A percentile compares a stretch with the other conserved stretches of the same genome.
These are phyloP conservation scores for Chaenodraco wilsoni DNA, from an alignment of 2,797 vertebrate genomes.

Conservation along the genomic window DNA sequence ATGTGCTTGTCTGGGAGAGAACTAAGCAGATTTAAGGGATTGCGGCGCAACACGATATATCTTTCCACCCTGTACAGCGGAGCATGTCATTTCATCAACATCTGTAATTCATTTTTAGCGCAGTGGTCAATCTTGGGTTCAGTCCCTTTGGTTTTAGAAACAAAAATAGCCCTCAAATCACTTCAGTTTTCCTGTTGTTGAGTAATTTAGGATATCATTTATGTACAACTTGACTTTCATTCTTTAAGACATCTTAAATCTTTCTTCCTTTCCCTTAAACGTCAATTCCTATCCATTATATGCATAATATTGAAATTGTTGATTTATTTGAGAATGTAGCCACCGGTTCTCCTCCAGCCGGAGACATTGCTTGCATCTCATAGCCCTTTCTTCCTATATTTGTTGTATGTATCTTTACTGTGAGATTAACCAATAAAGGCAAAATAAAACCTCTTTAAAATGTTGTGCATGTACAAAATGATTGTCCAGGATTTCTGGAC, in stretches of 20 bases:
- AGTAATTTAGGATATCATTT: slow-evolving; percentile 39
- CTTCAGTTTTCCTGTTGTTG: slow-evolving; percentile 37
- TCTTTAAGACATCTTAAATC: slow-evolving; percentile 21
- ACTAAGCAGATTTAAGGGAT: slow-evolving; percentile 70
- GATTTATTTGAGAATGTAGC: background rate
- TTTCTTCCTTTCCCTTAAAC: slow-evolving; percentile 13
- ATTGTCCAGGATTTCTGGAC: background rate
- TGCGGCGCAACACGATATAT: slow-evolving; percentile 60
- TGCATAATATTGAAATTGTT: background rate
- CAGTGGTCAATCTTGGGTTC: slow-evolving; percentile 56
- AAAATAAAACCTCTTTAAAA: background rate
- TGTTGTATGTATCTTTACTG: background rate
- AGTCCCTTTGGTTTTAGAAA: slow-evolving; percentile 42
- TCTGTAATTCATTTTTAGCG: slow-evolving; percentile 80
- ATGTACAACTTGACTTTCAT: slow-evolving; percentile 31
- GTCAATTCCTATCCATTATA: background rate
- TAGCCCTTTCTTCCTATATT: background rate
- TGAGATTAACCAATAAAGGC: background rate
- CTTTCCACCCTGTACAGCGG: slow-evolving; percentile 63
- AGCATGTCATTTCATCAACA: slow-evolving; percentile 75
- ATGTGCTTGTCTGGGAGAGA: slow-evolving; percentile 68
- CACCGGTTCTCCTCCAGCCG: background rate
- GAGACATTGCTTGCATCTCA: background rate
- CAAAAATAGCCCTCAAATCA: slow-evolving; percentile 51
- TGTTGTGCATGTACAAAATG: background rate